Percentiles rank a stretch among this genome's conserved stretches.
Evolutionary conservation across 2,888 invertebrate genomes (phyloP).

Genomic region (Barypeithes pellucidus): DNA sequence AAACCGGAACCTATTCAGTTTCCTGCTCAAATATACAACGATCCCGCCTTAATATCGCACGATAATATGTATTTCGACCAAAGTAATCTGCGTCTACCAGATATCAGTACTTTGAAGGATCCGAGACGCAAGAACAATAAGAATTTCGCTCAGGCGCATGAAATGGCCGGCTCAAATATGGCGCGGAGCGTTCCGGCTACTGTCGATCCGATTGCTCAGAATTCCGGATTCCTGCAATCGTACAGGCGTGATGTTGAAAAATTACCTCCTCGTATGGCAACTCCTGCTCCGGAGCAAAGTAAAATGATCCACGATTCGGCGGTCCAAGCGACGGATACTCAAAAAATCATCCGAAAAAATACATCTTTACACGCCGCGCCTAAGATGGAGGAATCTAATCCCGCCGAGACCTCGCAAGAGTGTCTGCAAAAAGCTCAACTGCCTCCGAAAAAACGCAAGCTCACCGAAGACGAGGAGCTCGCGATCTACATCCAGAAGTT

Average conservation of each 20-base stretch:
- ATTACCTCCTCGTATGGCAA: not conserved
- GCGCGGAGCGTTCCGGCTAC: not conserved
- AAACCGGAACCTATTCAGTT: not conserved
- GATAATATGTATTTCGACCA: not conserved
- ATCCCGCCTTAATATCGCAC: not conserved
- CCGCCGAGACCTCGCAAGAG: not conserved
- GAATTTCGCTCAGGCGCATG: not conserved
- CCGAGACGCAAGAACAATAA: slow-evolving; percentile 7
- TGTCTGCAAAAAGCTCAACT: slow-evolving; percentile 4
- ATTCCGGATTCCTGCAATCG: not conserved
- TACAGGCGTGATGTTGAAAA: not conserved
- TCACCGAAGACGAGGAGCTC: slow-evolving; percentile 37
- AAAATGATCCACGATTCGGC: not conserved
- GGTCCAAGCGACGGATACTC: not conserved
- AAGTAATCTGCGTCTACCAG: slow-evolving; percentile 9
- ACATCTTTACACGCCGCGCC: not conserved
- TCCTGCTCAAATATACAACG: not conserved
- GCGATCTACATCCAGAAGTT: slow-evolving; percentile 18
- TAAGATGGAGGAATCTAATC: not conserved
- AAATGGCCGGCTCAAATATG: not conserved
- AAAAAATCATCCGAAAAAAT: no score
- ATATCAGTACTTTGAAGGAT: slow-evolving; percentile 19
- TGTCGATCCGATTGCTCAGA: not conserved
- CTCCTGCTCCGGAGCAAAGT: not conserved
- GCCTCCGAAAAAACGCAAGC: slow-evolving; percentile 44